Conservation (phyloP, 2,113 vertebrate species). For the Zeus faber region DNA sequence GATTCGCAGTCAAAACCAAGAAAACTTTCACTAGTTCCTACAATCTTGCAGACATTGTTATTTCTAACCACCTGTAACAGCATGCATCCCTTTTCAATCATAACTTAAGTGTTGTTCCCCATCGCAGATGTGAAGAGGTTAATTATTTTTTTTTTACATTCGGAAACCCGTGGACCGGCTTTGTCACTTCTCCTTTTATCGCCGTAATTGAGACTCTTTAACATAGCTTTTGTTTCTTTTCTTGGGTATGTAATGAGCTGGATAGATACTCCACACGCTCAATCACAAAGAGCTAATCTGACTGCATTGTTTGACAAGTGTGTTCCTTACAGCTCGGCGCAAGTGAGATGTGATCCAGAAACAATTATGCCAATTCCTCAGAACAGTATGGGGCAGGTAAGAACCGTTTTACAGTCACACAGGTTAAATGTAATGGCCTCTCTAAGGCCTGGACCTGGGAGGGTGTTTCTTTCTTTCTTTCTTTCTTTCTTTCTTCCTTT, state of each 20-base stretch:
- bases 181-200: conserved; percentile 62
- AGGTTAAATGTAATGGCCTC: conserved; percentile 72
- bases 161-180: conserved; percentile 54
- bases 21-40: conserved; percentile 12
- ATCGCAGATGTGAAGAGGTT: conserved; percentile 68
- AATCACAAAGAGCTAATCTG: conserved; percentile 82
- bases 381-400: conserved; percentile 77
- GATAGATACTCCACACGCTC: conserved; percentile 71
- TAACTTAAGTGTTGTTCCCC: conserved; percentile 53
- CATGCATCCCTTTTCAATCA: conserved; percentile 59
- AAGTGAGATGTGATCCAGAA: conserved; percentile 78
- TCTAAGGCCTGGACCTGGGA: conserved; percentile 50
- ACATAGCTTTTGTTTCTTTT: conserved; percentile 72
- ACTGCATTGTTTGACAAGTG: conserved; percentile 78
- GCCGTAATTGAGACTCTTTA: conserved; percentile 74
- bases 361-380: conserved; percentile 76
- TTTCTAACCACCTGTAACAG: conserved; percentile 46
- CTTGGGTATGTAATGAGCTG: conserved; percentile 70
- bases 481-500: conserved; percentile 11
- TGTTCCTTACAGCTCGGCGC: conserved; percentile 72
- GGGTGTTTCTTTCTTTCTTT: conserved; percentile 39
- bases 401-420: conserved; percentile 64
- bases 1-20: too few species aligned
- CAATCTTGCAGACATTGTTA: conserved; percentile 41
- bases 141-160: conserved; percentile 66